These are phyloP conservation scores for Zophobas morio DNA, from an alignment of 1,140 invertebrate genomes.

Conservation along the genomic window DNA sequence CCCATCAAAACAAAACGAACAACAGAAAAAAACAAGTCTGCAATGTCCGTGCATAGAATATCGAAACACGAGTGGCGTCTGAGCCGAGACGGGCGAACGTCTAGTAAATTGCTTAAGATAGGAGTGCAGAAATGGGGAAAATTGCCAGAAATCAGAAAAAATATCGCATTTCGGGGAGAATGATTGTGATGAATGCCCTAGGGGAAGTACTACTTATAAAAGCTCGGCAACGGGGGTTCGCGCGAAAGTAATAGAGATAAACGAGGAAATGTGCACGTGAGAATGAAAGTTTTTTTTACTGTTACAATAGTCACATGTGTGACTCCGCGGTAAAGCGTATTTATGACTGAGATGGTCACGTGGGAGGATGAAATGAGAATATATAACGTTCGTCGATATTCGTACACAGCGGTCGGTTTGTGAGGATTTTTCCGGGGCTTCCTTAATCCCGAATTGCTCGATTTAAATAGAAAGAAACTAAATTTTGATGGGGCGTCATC, in stretches of 20 bases:
- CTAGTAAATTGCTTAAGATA: constrained; percentile 48
- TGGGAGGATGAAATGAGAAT: constrained; percentile 11
- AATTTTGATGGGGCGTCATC: too few relatives aligned
- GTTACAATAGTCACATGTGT: constrained; percentile 28
- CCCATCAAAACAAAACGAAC: constrained; percentile 8
- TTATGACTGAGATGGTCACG: constrained; percentile 31
- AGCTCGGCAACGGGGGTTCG: constrained; percentile 35
- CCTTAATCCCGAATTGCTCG: too few relatives aligned
- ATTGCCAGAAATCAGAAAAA: constrained; percentile 54
- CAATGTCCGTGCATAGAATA: constrained; percentile 26
- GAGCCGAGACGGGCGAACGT: constrained; percentile 2
- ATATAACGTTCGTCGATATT: constrained; percentile 8
- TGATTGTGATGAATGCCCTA: constrained; percentile 54
- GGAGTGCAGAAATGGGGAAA: constrained; percentile 46
- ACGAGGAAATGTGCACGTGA: constrained; percentile 51
- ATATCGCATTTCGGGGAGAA: constrained; percentile 52
- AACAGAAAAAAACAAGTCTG: constrained; percentile 17
- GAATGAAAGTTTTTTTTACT: constrained; percentile 45
- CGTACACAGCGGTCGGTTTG: neutral
- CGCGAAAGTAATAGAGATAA: constrained; percentile 54
- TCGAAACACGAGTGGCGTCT: constrained; percentile 16
- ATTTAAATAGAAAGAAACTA: too few relatives aligned
- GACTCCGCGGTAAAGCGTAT: constrained; percentile 22
- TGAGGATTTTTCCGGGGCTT: neutral
- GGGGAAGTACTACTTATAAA: constrained; percentile 48